phyloP scores from a whole-genome alignment of 2,113 vertebrate genomes.

The Chionomys nivalis region DNA sequence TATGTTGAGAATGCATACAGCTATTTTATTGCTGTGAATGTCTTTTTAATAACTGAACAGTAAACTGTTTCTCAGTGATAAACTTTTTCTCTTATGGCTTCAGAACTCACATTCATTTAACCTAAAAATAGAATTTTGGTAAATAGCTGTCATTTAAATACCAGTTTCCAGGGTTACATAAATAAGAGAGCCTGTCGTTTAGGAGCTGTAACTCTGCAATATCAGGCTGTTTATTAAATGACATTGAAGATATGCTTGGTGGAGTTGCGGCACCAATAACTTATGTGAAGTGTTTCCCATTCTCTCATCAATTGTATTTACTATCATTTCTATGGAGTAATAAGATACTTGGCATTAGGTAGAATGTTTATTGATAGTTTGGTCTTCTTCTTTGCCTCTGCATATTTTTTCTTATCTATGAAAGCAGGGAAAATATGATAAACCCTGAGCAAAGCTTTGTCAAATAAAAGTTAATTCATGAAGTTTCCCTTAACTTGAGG shows the following conservation, averaged over 20 bases:
- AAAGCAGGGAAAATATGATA: conserved; percentile 5
- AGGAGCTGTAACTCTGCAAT: conserved; percentile 45
- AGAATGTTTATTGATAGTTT: conserved; percentile 56
- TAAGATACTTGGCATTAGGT: conserved; percentile 23
- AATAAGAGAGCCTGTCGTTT: conserved; percentile 38
- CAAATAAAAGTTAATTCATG: conserved; percentile 9
- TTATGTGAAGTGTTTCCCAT: conserved; percentile 28
- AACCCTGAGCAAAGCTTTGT: neutral
- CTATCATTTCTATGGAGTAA: conserved; percentile 53
- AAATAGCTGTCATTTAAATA: conserved; percentile 3
- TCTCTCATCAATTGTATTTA: conserved; percentile 67
- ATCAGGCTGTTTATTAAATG: conserved; percentile 49
- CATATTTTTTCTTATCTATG: neutral
- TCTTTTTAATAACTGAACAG: neutral
- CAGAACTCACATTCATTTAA: conserved; percentile 45
- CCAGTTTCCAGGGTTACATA: neutral
- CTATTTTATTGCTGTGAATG: neutral
- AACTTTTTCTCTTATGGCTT: conserved; percentile 55
- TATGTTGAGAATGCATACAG: neutral
- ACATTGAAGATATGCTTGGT: neutral
- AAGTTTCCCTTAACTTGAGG: neutral
- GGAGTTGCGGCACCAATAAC: conserved; percentile 1
- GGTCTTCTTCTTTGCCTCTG: neutral
- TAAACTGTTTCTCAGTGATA: neutral
- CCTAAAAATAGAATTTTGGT: neutral